A percentile compares a stretch with the other conserved stretches of the same genome.
Conservation (phyloP, 2,797 vertebrate genomes). For the Notolabrus celidotus region DNA sequence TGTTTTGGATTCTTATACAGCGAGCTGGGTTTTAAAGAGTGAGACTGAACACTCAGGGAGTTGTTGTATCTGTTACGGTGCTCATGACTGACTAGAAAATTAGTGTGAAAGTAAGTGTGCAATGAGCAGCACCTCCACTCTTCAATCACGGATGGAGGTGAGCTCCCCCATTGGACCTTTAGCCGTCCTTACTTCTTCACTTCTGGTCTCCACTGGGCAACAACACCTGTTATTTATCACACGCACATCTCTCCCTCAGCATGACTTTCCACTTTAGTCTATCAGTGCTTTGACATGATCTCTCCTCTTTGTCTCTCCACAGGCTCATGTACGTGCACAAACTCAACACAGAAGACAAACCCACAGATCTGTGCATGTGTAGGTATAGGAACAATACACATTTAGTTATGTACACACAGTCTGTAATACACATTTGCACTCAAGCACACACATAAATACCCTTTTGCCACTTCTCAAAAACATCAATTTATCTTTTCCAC, state of each 20-base stretch:
- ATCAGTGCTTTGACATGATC: conserved; percentile 30
- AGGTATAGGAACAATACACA: conserved; percentile 8
- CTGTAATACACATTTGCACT: conserved; percentile 8
- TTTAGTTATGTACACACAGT: neutral
- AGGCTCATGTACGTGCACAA: conserved; percentile 3
- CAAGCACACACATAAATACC: conserved; percentile 20
- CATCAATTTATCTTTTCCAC: conserved; percentile 49
- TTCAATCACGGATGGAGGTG: conserved; percentile 62
- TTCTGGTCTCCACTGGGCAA: conserved; percentile 57
- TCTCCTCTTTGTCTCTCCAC: conserved; percentile 30
- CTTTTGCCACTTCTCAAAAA: conserved; percentile 38
- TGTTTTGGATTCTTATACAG: conserved; percentile 7
- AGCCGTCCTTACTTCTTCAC: conserved; percentile 37
- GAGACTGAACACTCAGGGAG: conserved; percentile 26
- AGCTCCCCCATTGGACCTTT: conserved; percentile 57
- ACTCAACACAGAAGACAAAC: conserved; percentile 9
- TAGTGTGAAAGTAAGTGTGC: conserved; percentile 46
- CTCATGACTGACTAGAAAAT: conserved; percentile 42
- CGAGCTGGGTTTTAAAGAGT: neutral
- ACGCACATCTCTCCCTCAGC: conserved; percentile 48
- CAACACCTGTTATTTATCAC: conserved; percentile 67
- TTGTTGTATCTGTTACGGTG: conserved; percentile 36
- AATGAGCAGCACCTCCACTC: conserved; percentile 50
- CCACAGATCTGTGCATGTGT: conserved; percentile 20
- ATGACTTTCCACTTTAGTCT: conserved; percentile 71